These are phyloP conservation scores for Pomatostomus ruficeps DNA, from an alignment of 2,113 vertebrate species.

Conservation along the genomic window DNA sequence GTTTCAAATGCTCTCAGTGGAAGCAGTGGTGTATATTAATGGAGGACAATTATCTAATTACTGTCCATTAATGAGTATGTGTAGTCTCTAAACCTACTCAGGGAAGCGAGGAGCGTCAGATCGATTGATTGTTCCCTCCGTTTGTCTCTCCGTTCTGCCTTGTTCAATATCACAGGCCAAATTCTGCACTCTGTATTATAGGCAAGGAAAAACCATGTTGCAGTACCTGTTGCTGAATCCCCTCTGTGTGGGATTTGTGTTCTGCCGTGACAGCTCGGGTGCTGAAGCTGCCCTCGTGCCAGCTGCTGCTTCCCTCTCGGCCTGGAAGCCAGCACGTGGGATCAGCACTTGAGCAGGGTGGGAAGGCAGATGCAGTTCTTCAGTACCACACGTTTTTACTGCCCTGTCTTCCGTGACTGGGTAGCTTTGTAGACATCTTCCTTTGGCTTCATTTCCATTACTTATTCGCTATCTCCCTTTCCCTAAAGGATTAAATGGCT, in stretches of 20 bases:
- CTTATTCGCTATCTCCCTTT: not conserved
- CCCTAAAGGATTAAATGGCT: not conserved
- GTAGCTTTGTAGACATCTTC: not conserved
- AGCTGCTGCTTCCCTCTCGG: not conserved
- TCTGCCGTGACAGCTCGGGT: not conserved
- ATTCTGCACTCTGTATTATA: accelerated
- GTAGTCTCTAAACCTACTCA: not conserved
- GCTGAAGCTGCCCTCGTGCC: not conserved
- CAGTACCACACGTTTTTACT: accelerated
- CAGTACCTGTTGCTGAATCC: not conserved
- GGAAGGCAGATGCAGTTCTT: not conserved
- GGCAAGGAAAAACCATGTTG: not conserved
- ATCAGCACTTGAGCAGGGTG: not conserved
- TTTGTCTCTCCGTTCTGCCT: not conserved
- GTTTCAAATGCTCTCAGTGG: not conserved
- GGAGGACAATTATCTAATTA: not conserved
- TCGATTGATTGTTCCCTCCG: not conserved
- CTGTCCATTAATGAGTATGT: not conserved
- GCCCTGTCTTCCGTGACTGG: accelerated
- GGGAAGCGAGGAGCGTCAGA: not conserved
- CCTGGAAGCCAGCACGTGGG: accelerated
- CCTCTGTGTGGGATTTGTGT: not conserved
- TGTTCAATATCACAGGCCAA: not conserved
- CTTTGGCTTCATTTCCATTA: not conserved
- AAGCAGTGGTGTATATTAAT: not conserved